Evolutionary conservation across 2,888 invertebrate species (phyloP).

Genomic region (Troglohyphantes excavatus): DNA sequence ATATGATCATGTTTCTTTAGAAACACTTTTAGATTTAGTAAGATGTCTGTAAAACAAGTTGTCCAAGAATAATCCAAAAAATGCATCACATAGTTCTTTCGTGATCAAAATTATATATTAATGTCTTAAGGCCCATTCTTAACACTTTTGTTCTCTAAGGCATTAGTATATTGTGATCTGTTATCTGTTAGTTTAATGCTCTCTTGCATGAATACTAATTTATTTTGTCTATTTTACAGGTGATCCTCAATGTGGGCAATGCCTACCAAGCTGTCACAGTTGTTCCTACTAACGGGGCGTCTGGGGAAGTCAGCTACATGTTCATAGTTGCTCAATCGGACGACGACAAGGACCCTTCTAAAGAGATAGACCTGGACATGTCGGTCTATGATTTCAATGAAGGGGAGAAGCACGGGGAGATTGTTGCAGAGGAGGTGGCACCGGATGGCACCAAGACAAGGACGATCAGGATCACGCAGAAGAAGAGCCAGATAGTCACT

Average conservation of each 20-base stretch:
- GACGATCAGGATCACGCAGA: conserved; percentile 86
- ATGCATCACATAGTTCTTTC: too few relatives aligned
- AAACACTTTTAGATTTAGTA: too few relatives aligned
- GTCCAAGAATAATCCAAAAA: too few relatives aligned
- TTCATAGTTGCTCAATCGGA: conserved; percentile 89
- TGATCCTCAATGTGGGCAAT: conserved; percentile 84
- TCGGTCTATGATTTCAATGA: conserved; percentile 90
- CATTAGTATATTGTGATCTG: too few relatives aligned
- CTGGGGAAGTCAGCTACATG: conserved; percentile 93
- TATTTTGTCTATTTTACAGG: conserved; percentile 33
- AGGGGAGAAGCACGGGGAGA: conserved; percentile 86
- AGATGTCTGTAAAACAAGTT: too few relatives aligned
- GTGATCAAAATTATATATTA: too few relatives aligned
- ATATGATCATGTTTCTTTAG: too few relatives aligned
- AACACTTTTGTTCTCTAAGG: too few relatives aligned
- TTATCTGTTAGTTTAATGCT: too few relatives aligned
- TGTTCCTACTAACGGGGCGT: conserved; percentile 89
- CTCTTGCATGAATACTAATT: too few relatives aligned
- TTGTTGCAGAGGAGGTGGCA: conserved; percentile 84
- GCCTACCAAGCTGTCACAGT: conserved; percentile 91
- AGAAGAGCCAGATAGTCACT: conserved; percentile 86
- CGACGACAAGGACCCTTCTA: conserved; percentile 81
- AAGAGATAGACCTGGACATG: conserved; percentile 86
- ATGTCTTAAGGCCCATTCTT: too few relatives aligned
- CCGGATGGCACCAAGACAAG: conserved; percentile 77